Conservation (phyloP, 2,797 vertebrate species). For the Chromobotia macracanthus region DNA sequence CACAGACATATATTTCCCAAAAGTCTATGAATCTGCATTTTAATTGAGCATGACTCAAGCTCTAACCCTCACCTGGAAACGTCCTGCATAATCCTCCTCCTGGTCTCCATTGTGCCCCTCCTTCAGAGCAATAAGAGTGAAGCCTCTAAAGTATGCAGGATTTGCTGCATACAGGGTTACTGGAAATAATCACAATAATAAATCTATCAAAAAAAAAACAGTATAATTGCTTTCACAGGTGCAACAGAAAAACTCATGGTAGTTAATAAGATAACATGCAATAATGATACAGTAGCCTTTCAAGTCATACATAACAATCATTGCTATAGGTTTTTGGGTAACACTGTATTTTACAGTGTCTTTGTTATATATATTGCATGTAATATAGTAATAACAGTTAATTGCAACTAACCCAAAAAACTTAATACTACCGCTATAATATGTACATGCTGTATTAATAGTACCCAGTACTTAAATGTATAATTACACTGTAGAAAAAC, state of each 20-base stretch:
- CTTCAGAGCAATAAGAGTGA: slow-evolving; percentile 91
- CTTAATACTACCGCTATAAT: too few species aligned
- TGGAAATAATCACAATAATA: slow-evolving; percentile 65
- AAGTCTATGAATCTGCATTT: neutral
- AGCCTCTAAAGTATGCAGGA: slow-evolving; percentile 94
- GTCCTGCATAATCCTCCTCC: slow-evolving; percentile 91
- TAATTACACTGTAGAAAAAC: too few species aligned
- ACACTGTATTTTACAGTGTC: too few species aligned
- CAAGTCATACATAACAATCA: too few species aligned
- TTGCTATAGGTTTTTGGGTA: too few species aligned
- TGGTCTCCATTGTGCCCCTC: slow-evolving; percentile 91
- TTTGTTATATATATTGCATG: too few species aligned
- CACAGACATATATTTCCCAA: neutral
- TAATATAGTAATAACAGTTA: too few species aligned
- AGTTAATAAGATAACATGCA: neutral
- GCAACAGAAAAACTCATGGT: neutral
- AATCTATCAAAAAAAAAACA: slow-evolving; percentile 10
- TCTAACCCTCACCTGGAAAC: slow-evolving; percentile 86
- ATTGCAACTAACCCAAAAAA: too few species aligned
- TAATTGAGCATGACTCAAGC: neutral
- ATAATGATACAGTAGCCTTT: neutral
- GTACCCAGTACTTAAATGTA: too few species aligned
- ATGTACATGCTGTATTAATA: too few species aligned
- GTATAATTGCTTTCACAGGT: slow-evolving; percentile 1
- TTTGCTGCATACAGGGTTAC: slow-evolving; percentile 88